A percentile compares a stretch with the other conserved stretches of the same genome.
Conservation (phyloP, 1,140 invertebrate species). For the Trichonephila clavipes region DNA sequence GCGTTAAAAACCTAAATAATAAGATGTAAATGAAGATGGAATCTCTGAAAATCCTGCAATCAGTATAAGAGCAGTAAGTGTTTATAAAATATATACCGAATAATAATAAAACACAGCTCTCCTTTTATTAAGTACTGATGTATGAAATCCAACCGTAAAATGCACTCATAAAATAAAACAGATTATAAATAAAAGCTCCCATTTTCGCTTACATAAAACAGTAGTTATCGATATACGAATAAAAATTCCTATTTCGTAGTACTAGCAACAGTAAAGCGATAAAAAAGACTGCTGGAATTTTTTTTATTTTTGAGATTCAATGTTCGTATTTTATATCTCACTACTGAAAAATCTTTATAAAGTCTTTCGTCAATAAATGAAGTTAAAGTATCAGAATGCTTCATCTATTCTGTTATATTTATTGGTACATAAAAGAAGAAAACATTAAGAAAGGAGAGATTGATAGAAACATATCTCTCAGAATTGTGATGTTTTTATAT, state of each 20-base stretch:
- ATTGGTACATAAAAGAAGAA: neutral
- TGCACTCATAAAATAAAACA: neutral
- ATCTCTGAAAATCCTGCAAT: no score
- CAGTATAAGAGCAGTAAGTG: no score
- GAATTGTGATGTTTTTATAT: neutral
- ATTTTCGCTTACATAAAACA: neutral
- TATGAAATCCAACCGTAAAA: neutral
- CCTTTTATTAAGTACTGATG: neutral
- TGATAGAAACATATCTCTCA: conserved; percentile 14
- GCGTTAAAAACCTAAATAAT: no score
- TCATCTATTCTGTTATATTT: neutral
- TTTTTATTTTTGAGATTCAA: neutral
- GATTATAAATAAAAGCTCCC: neutral
- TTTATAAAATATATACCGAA: neutral
- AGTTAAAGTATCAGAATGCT: neutral
- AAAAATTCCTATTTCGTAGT: neutral
- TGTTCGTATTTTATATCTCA: neutral
- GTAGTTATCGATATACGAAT: neutral
- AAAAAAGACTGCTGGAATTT: no score
- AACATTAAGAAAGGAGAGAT: neutral
- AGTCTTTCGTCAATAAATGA: neutral
- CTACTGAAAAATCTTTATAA: neutral
- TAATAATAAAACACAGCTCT: neutral
- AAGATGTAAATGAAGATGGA: no score
- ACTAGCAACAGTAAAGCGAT: neutral